Evolutionary conservation across 2,888 invertebrate species (phyloP), one percentile per base, ranked within the genome.

Genomic region (Cylloceria caligata): DNA sequence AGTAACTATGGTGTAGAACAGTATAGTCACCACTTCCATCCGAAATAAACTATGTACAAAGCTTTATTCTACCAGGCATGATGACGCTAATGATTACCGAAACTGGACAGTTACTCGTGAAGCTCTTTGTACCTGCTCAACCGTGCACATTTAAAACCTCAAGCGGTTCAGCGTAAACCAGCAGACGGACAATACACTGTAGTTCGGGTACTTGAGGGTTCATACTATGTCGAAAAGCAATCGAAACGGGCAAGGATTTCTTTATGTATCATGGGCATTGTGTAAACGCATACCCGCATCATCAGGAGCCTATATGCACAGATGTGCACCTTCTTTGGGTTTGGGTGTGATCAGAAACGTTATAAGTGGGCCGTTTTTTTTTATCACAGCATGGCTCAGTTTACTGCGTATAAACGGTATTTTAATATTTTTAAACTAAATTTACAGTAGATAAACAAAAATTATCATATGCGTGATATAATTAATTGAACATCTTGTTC

Each of bases 211-310:
- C 76, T 71, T 52, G 69, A 69, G 34, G 64, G 42, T 55, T 60
- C 60, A 64, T 60, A 36, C 47, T 69, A 69, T 55, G 71, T 47
- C 47, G 6, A 45, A 34, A 65, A 65, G 72, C 57, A 57, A 81
- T 69, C 45, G 34, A 68, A 73, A 71, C 60, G 39, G 62, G 52
- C 65, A 13, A 42, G 49, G 47, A 68, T 81, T 71, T 83, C 45
- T 49, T 60, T 55, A 71, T 27, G 65, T 39, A 13, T 30, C 24
- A 2, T 16, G 19, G 16, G n/a, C 36, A 21, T 60, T 19, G 36
- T 69, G 39, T n/a, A 27, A 69, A 81, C 77, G 84, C 74, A 83
- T 84, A 84, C 86, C 87, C 87, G 87, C 86, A 87, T 87, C 86
- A 78, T 87, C 76, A 83, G 11, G 7, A 86, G 75, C 64, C 79